Evolutionary conservation across 2,888 invertebrate genomes (phyloP), one percentile per base, ranked within the genome.

Genomic region (Acleris sparsana): DNA sequence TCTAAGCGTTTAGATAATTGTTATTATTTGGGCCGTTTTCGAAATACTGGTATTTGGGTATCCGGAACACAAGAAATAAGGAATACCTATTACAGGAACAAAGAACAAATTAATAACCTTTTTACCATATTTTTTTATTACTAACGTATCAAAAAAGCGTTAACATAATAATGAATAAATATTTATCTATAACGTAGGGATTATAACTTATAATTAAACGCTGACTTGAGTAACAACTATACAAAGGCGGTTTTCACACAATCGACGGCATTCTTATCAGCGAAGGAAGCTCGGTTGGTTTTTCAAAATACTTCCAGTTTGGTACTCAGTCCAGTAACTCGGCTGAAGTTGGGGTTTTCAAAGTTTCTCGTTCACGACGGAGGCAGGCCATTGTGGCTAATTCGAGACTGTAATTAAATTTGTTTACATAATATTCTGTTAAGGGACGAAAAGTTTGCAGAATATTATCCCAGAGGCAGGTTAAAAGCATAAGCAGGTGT

Each of bases 401-500:
- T 89, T 88, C 85, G 83, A 83, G 84, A 83, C 82, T 83, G 84
- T 89, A 89, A 89, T 91, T 89, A 89, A 90, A 89, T 89, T 90
- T 87, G 88, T 89, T 89, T 88, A 84, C 84, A 86, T 84, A 83
- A 86, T 85, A 84, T 85, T 87, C 78, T 80, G 80, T 82, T 84
- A 79, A 74, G 73, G 82, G 82, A 82, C 78, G 77, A 79, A 83
- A 87, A 84, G 78, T 83, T 85, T 75, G 72, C 73, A 78, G 63
- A 82, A 80, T 78, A 78, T 72, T 80, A 76, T 75, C 70, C 63
- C 59, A 61, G 25, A 72, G 71, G 69, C 62, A 68, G 73, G 73
- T 46, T 51, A 46, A 56, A 44, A 39, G 13, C 56, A 61, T 33
- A 33, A 7, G 33, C 56, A 53, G 60, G 64, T 65, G 51, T 44